A percentile compares a stretch with the other conserved stretches of the same genome.
Evolutionary conservation across 2,797 vertebrate genomes (phyloP).

Genomic region (Eulemur coronatus): DNA sequence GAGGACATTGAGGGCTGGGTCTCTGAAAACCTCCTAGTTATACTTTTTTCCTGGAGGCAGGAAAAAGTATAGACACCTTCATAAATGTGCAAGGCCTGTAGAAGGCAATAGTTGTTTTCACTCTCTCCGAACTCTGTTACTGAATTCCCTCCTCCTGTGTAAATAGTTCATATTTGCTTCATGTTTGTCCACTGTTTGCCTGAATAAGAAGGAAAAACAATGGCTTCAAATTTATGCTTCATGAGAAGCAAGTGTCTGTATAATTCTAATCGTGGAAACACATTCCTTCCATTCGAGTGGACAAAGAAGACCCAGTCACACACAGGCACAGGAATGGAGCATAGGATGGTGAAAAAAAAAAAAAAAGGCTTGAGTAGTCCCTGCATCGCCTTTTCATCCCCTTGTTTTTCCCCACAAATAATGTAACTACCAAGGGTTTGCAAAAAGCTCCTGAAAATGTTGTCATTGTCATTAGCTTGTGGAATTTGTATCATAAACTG

Average conservation of each 20-base stretch:
- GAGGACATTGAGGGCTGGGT: neutral
- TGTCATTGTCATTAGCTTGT: slow-evolving; percentile 46
- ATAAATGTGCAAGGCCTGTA: neutral
- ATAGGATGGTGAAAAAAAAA: neutral
- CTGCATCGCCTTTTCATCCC: neutral
- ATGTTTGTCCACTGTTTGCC: slow-evolving; percentile 9
- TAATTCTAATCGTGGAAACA: slow-evolving; percentile 21
- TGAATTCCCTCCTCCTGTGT: neutral
- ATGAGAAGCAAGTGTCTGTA: neutral
- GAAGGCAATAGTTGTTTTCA: neutral
- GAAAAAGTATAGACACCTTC: neutral
- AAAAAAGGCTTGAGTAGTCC: neutral
- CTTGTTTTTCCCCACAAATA: neutral
- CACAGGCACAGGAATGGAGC: neutral
- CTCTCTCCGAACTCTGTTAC: neutral
- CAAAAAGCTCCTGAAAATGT: slow-evolving; percentile 29
- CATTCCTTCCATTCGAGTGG: neutral
- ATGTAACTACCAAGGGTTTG: neutral
- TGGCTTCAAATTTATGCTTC: slow-evolving; percentile 9
- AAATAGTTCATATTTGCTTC: slow-evolving; percentile 44
- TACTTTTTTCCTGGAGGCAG: slow-evolving; percentile 11
- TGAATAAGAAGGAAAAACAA: slow-evolving; percentile 41
- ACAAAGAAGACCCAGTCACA: neutral
- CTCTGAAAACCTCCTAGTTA: slow-evolving; percentile 8
- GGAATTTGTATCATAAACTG: slow-evolving; percentile 53